Evolutionary conservation across 2,888 invertebrate genomes (phyloP).

Genomic region (Drosophila putrida): DNA sequence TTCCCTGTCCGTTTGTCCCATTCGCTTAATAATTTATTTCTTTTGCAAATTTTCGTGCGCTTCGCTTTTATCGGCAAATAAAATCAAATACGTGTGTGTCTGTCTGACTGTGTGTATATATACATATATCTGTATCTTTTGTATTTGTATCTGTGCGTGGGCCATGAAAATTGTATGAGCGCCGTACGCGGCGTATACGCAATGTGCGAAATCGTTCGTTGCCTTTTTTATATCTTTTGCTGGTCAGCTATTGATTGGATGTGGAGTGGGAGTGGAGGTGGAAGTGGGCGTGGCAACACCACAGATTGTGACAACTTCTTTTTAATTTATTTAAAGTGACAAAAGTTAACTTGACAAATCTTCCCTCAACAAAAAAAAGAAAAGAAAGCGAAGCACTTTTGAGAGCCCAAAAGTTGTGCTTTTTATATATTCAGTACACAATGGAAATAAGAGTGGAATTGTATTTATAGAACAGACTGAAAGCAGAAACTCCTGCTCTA

Average conservation of each 20-base stretch:
- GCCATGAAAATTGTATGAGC: slow-evolving; percentile 50
- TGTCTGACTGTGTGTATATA: slow-evolving; percentile 9
- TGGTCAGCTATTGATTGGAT: slow-evolving; percentile 62
- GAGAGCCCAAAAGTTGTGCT: background rate
- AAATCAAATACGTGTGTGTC: slow-evolving; percentile 64
- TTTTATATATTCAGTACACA: background rate
- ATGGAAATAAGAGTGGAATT: too few relatives aligned
- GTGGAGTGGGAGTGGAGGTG: slow-evolving; percentile 17
- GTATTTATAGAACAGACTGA: too few relatives aligned
- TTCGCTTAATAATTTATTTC: slow-evolving; percentile 74
- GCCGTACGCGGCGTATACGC: slow-evolving; percentile 42
- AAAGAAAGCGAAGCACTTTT: background rate
- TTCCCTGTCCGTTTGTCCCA: slow-evolving; percentile 13
- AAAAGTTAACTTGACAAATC: slow-evolving; percentile 29
- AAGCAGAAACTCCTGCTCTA: too few relatives aligned
- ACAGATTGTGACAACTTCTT: slow-evolving; percentile 19
- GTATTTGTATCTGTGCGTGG: slow-evolving; percentile 21
- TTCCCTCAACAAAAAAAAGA: too few relatives aligned
- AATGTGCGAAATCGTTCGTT: slow-evolving; percentile 16
- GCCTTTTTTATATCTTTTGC: slow-evolving; percentile 8
- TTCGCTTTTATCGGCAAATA: slow-evolving; percentile 70
- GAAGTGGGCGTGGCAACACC: slow-evolving; percentile 19
- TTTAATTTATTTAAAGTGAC: slow-evolving; percentile 36
- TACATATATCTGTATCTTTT: slow-evolving; percentile 25
- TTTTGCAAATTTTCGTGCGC: slow-evolving; percentile 58